A percentile compares a stretch with the other conserved stretches of the same genome.
Evolutionary conservation across 2,797 vertebrate genomes (phyloP).

Genomic region (Cossypha dichroa): DNA sequence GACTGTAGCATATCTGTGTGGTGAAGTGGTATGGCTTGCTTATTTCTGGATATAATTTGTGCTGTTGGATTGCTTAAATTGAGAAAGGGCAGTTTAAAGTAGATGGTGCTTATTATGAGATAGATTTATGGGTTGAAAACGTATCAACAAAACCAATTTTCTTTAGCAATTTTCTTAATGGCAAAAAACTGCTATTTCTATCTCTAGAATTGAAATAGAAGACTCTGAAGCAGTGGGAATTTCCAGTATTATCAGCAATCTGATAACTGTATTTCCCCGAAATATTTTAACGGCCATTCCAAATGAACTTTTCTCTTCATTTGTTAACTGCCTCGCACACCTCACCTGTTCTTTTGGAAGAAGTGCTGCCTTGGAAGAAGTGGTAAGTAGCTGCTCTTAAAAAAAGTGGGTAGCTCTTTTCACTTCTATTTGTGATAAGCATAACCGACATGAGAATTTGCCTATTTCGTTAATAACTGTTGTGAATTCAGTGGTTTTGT

Average conservation of each 20-base stretch:
- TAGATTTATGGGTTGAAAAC: not conserved
- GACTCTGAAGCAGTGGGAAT: conserved; percentile 98
- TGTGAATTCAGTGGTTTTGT: not conserved
- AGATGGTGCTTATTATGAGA: not conserved
- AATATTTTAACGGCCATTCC: conserved; percentile 93
- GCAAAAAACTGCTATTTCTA: conserved; percentile 25
- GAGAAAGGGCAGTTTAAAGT: not conserved
- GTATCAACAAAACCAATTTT: not conserved
- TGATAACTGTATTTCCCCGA: conserved; percentile 96
- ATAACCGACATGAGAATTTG: not conserved
- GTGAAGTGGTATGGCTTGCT: not conserved
- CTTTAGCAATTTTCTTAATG: not conserved
- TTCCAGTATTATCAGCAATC: conserved; percentile 96
- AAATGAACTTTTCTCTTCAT: conserved; percentile 95
- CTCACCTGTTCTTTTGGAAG: conserved; percentile 98
- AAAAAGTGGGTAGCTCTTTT: not conserved
- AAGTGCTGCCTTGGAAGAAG: conserved; percentile 97
- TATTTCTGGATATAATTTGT: not conserved
- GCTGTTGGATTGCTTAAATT: not conserved
- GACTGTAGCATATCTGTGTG: not conserved
- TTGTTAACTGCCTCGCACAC: conserved; percentile 96
- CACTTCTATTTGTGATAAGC: not conserved
- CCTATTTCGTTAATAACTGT: not conserved
- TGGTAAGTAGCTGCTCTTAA: conserved; percentile 79
- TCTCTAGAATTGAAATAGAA: conserved; percentile 94